Evolutionary conservation across 2,797 vertebrate genomes (phyloP), one percentile per base, ranked within the genome.

Genomic region (Cossypha heuglini): DNA sequence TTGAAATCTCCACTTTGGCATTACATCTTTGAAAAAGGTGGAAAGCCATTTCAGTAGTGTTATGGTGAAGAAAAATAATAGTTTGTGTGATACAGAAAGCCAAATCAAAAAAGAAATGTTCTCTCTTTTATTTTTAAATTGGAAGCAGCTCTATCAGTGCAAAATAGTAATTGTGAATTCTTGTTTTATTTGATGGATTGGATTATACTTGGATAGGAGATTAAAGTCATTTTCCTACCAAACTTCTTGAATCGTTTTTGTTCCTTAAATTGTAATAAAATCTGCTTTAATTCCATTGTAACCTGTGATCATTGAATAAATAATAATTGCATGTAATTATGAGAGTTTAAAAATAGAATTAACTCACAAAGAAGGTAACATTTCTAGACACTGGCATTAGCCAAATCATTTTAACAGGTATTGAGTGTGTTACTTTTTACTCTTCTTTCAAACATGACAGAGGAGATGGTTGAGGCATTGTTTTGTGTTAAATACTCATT

Each of bases 311-410:
- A 86, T 29, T 80, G 68, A 87, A 52, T 80, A 93, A 89, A 54
- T 68, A 74, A 52, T 49, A 94, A 86, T 94, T 95, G 69, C 33
- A 38, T 37, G 71, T 84, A 72, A 37, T 97, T 96, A 86, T 43
- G 38, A 71, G 25, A 38, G 13, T 64, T 20, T 88, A 80, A 82
- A 79, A 76, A 46, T 42, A 73, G 13, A 72, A 88, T 74, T 79
- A 46, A 54, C 9, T 77, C 18, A 18, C 51, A 92, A 91, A 93
- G 58, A 68, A 92, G 73, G 54, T 67, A 62, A 21, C 25, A 24
- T 61, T 59, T 48, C 12, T 72, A 91, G 40, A 85, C 40, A 46
- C 33, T 86, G 71, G 22, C 24, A 20, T 91, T 96, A 26, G 22
- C 42, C 46, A 86, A 77, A 78, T 64, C 9, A 25, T 9, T 83